Conservation (phyloP, 2,113 vertebrate species). For the Lates calcarifer region DNA sequence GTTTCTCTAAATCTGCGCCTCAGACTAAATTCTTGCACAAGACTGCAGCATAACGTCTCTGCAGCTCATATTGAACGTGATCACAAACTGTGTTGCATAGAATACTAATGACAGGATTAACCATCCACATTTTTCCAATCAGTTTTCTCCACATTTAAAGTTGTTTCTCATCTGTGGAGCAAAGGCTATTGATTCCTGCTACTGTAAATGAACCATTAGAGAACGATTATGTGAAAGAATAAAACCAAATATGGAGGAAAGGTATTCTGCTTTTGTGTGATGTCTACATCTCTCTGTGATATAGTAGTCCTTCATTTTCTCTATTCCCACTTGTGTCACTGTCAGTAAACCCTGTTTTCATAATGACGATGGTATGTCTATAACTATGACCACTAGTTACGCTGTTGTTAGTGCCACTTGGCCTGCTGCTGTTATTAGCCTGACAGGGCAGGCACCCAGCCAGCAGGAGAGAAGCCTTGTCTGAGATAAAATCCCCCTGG, state of each 20-base stretch:
- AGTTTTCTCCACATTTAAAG: conserved; percentile 22
- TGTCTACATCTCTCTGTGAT: background rate
- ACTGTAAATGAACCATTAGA: conserved; percentile 13
- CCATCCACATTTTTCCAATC: conserved; percentile 2
- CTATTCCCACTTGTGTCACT: background rate
- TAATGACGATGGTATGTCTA: background rate
- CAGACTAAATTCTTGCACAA: background rate
- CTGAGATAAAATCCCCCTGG: conserved; percentile 38
- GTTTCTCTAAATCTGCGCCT: conserved; percentile 12
- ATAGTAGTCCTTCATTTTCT: background rate
- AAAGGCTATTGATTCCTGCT: conserved; percentile 9
- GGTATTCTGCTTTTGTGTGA: background rate
- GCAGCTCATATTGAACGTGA: conserved; percentile 14
- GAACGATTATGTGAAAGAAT: no score
- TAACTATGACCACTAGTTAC: conserved; percentile 8
- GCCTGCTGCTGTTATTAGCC: conserved; percentile 33
- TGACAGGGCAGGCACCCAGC: conserved; percentile 31
- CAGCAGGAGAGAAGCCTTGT: conserved; percentile 22
- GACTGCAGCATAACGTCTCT: conserved; percentile 9
- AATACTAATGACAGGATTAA: conserved; percentile 41
- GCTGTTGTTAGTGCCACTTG: background rate
- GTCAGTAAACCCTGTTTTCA: background rate
- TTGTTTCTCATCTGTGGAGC: conserved; percentile 6
- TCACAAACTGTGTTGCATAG: background rate
- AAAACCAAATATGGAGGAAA: background rate